Evolutionary conservation across 2,113 vertebrate species (phyloP), one percentile per base, ranked within the genome.

Genomic region (Siphamia tubifer): DNA sequence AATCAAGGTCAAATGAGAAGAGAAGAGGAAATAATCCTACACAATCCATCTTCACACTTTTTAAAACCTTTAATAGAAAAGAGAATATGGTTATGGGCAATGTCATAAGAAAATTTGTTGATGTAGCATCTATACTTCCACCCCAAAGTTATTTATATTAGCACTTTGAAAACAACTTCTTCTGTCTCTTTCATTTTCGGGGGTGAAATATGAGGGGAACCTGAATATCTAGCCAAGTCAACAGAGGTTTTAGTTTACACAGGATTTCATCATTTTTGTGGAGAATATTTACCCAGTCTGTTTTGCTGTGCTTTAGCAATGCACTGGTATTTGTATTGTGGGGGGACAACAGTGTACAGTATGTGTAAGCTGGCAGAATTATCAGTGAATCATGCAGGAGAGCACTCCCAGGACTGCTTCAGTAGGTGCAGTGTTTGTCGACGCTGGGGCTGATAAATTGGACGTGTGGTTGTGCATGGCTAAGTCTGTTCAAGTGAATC

Each of bases 361-460:
- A 53, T 27, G 73, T 73, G 68, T 71, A 55, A 64, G 65, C 68
- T 51, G 63, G 61, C 60, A 56, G 58, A 7, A 20, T 81, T 81
- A 72, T 79, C 83, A 10, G 52, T 63, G 65, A 64, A 78, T 85
- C 82, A 52, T 58, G n/a, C 2, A 19, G 38, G 64, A 51, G 21
- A 67, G 44, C 53, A 38, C 61, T 70, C 63, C 25, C 38, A 80
- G 66, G 57, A 68, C 73, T 54, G 67, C 40, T 67, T 66, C 60
- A 24, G 43, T 16, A 79, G 68, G 48, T 65, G 58, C 68, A 11
- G 21, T 48, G 61, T 85, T 85, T 86, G 85, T 86, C 86, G 83
- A 86, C 81, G 66, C 68, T 68, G 61, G 42, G 39, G 63, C 77
- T 79, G 61, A 55, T 86, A 82, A 83, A 86, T 86, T 89, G 78